phyloP scores from a whole-genome alignment of 2,797 vertebrate genomes.

The Gallinago solitaria region DNA sequence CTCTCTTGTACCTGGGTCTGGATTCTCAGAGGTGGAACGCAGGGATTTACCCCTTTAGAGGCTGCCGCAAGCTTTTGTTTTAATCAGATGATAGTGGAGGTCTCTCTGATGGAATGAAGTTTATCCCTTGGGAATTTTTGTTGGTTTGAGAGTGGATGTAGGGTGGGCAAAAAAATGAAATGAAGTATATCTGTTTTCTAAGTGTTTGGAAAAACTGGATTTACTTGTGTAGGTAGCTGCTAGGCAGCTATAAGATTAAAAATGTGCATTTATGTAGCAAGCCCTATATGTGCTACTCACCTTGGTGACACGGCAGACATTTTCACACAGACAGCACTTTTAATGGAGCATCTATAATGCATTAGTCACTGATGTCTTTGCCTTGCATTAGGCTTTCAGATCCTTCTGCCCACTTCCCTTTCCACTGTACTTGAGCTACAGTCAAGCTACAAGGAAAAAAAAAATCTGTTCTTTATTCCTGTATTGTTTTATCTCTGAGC shows the following conservation, averaged over 20 bases:
- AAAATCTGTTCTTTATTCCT: background rate
- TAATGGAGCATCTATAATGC: background rate
- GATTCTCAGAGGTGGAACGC: background rate
- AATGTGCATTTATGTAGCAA: background rate
- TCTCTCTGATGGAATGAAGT: background rate
- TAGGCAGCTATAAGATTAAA: background rate
- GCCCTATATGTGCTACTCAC: background rate
- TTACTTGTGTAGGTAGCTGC: background rate
- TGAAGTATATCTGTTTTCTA: background rate
- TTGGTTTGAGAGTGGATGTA: background rate
- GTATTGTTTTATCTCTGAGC: background rate
- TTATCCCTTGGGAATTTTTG: background rate
- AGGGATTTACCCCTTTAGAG: background rate
- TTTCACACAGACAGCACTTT: conserved; percentile 3
- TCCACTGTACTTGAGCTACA: background rate
- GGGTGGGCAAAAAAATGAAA: background rate
- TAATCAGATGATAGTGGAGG: background rate
- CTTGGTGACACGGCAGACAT: background rate
- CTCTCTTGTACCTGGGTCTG: background rate
- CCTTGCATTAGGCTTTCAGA: background rate
- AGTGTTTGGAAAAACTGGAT: background rate
- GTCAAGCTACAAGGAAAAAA: background rate
- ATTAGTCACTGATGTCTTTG: background rate
- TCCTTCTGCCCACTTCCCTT: background rate
- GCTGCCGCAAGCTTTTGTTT: background rate